Evolutionary conservation across 2,888 invertebrate species (phyloP), one percentile per base, ranked within the genome.

Genomic region (Proisotoma minuta): DNA sequence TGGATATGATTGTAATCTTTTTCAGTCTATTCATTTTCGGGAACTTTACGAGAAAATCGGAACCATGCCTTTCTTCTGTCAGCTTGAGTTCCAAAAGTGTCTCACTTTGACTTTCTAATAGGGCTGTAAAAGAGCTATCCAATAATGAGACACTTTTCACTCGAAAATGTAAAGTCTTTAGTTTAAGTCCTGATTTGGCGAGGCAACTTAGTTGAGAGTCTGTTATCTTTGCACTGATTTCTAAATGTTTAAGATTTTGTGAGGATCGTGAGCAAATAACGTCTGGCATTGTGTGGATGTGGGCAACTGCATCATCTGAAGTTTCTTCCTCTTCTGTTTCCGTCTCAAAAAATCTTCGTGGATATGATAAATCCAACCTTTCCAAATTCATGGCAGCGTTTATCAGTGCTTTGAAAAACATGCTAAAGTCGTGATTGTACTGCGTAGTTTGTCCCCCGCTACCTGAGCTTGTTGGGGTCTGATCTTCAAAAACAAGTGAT

Each of bases 91-190:
- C 53, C 40, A 61, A 60, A 39, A 65, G 27, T 4, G 65, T 65
- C 22, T 43, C 47, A n/a, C 52, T 62, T 39, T 62, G 62, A 56
- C 65, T 59, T 62, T 65, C 52, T 2, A 65, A 57, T 28, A 65
- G 40, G 10, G 65, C 54, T 3, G 39, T 65, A n/a, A 65, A 52
- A 27, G 62, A 65, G 20, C 23, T 39, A 22, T 62, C 62, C 56
- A 59, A 62, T 29, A 65, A 59, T 27, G 62, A 65, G 5, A 59
- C 62, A 50, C 65, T 68, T 26, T 62, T 54, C 12, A 68, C 52
- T 15, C 65, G 57, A n/a, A 62, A 59, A 43, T 65, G 59, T 23
- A 68, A 52, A 27, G 47, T 62, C 57, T 63, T 65, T 53, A 68
- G 56, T 48, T 60, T 57, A 26, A 59, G 48, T 20, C 43, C 53